Base-by-base conservation (phyloP, 1,140 invertebrate genomes). In the Papilio dardanus region DNA sequence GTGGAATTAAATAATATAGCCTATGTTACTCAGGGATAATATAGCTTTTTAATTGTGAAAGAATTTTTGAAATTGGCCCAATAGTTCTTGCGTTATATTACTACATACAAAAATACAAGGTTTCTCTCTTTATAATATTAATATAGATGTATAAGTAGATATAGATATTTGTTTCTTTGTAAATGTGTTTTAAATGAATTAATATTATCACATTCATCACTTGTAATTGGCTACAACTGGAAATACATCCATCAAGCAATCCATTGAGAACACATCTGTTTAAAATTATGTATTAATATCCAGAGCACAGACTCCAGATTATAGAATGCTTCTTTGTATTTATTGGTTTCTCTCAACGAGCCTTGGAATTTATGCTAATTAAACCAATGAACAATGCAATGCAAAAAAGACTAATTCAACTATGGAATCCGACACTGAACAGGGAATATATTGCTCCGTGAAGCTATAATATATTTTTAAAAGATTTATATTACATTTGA, bases 341-440 rank as follows among this genome's bases (percentile, higher is more conserved):
- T 37, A 24, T 69, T 37, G n/a, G n/a, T 30, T 30, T 62, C 7
- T 62, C n/a, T 40, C 19, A 12, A 40, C 19, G 7, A 35, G 33
- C n/a, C 31, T 42, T 69, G 67, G 66, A 40, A 24, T 68, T 68
- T n/a, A 35, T 69, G 35, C 31, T 69, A 40, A 69, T 69, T 35
- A 24, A 69, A 21, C 21, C 19, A 69, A 69, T 12, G 67, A 69
- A 40, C n/a, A 69, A 62, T 62, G 24, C 54, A 24, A 62, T 14
- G 24, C 24, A 62, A 62, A 62, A 62, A 28, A 1, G 54, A 62
- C 21, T 62, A 62, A 62, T 62, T 28, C 54, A 4, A 62, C 54
- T 62, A 28, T 4, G 54, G 54, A 28, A 62, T 62, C 24, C 24
- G 24, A 3, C 14, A 28, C 50, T n/a, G 42, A n/a, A 46, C 14